These are phyloP conservation scores for Zapus hudsonius DNA, from an alignment of 2,113 vertebrate genomes.

Conservation along the genomic window DNA sequence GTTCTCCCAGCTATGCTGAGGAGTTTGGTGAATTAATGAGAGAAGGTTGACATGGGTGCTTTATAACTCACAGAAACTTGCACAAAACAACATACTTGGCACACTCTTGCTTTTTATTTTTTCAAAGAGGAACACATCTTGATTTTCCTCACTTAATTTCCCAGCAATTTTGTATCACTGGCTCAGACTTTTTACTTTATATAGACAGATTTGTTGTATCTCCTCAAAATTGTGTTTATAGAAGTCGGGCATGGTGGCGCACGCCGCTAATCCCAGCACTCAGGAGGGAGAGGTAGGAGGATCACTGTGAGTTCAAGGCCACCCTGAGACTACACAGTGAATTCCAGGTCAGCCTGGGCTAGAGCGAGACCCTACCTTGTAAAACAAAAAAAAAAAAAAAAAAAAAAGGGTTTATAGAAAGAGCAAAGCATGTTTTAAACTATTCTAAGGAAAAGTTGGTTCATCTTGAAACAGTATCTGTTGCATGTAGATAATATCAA, in stretches of 20 bases:
- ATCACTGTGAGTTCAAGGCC: too few species aligned
- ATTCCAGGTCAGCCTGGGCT: too few species aligned
- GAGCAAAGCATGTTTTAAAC: background rate
- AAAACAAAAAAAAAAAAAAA: too few species aligned
- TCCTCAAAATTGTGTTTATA: conserved; percentile 17
- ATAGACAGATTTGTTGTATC: background rate
- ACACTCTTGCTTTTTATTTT: conserved; percentile 6
- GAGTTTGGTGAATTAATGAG: conserved; percentile 58
- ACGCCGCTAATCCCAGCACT: too few species aligned
- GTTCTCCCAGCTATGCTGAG: conserved; percentile 19
- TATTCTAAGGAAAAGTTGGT: conserved; percentile 33
- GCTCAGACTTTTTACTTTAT: background rate
- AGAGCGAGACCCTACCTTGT: too few species aligned
- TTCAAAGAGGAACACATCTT: conserved; percentile 37
- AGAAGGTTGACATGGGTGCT: conserved; percentile 34
- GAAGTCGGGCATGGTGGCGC: too few species aligned
- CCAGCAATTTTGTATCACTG: conserved; percentile 5
- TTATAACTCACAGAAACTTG: conserved; percentile 63
- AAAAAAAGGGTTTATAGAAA: conserved; percentile 21
- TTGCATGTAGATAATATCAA: background rate
- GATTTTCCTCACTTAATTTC: conserved; percentile 40
- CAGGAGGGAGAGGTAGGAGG: too few species aligned
- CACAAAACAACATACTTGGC: conserved; percentile 13
- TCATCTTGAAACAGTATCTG: conserved; percentile 28
- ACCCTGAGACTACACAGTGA: too few species aligned